Base-by-base conservation (phyloP, 2,888 invertebrate species). In the Synergus itoensis region DNA sequence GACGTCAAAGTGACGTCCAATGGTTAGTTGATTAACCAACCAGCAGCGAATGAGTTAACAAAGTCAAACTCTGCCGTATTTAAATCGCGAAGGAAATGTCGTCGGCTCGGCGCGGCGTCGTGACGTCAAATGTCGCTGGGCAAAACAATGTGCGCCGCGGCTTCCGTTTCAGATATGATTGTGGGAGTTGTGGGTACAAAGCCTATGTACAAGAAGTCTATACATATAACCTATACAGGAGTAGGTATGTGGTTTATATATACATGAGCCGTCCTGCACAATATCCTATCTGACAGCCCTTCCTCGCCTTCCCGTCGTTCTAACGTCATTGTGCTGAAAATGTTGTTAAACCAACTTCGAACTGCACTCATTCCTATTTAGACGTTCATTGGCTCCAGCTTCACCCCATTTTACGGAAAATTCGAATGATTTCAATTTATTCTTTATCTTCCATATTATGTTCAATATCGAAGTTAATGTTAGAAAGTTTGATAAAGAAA, bases 111-210 rank as follows among this genome's bases (percentile, higher is more conserved):
- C 87, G 85, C 83, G 83, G 84, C 87, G 87, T 84, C 83, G 84
- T 87, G 88, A 89, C 89, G 91, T 91, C 89, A 90, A 90, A 88
- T 88, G 88, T 85, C 87, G 87, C 86, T 83, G 80, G 80, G 83
- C 83, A 87, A 89, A 88, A 91, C 91, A 91, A 91, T 91, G 86
- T 88, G 79, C 84, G 86, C 86, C 84, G 88, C 84, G 87, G 88
- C 87, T 90, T 91, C 91, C 91, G 91, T 88, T 90, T 79, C 88
- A 89, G 91, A 91, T 91, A 91, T 86, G 89, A 91, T 91, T 91
- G 88, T 89, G 77, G 65, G 77, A 82, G 77, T 79, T 78, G 76
- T 80, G 82, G 79, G 77, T 82, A 82, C 82, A 79, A 83, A 82
- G 81, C 77, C 81, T 83, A 79, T 60, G 41, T 73, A 57, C 36